Percentiles rank a stretch among this genome's conserved stretches.
Evolutionary conservation across 1,140 invertebrate genomes (phyloP).

Genomic region (Epicauta chinensis): DNA sequence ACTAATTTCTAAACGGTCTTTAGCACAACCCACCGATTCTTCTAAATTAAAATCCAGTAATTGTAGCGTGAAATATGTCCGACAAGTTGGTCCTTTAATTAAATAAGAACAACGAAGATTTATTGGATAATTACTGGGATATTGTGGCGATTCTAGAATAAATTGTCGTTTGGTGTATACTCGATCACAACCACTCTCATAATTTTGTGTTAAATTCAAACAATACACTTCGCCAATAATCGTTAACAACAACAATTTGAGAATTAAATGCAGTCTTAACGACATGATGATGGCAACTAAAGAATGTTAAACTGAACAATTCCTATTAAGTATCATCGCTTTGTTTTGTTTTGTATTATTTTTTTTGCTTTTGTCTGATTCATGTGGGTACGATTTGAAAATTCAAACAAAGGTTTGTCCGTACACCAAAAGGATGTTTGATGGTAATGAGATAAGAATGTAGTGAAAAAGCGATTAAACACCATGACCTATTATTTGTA

Average conservation of each 20-base stretch:
- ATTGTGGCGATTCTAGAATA: slow-evolving; percentile 45
- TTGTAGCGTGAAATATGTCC: slow-evolving; percentile 49
- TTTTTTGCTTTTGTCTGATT: too few species aligned
- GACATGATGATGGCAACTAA: too few species aligned
- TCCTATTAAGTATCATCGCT: too few species aligned
- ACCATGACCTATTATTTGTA: slow-evolving; percentile 9
- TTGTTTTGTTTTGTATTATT: too few species aligned
- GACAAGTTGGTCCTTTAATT: slow-evolving; percentile 47
- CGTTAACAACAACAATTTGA: too few species aligned
- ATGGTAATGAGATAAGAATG: slow-evolving; percentile 5
- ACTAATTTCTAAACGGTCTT: slow-evolving; percentile 46
- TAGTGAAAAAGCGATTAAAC: slow-evolving; percentile 1
- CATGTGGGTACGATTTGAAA: too few species aligned
- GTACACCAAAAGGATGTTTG: slow-evolving; percentile 12
- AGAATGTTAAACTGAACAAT: too few species aligned
- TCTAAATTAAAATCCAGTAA: slow-evolving; percentile 50
- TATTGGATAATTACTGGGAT: slow-evolving; percentile 46
- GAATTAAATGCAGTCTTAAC: too few species aligned
- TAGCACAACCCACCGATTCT: slow-evolving; percentile 44
- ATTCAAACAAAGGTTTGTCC: slow-evolving; percentile 13
- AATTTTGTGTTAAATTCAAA: slow-evolving; percentile 7
- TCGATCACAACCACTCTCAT: slow-evolving; percentile 25
- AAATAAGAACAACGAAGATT: slow-evolving; percentile 47
- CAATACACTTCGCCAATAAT: neutral
- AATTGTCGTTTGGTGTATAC: slow-evolving; percentile 35